phyloP scores from a whole-genome alignment of 2,113 vertebrate species.

The Carlito syrichta region DNA sequence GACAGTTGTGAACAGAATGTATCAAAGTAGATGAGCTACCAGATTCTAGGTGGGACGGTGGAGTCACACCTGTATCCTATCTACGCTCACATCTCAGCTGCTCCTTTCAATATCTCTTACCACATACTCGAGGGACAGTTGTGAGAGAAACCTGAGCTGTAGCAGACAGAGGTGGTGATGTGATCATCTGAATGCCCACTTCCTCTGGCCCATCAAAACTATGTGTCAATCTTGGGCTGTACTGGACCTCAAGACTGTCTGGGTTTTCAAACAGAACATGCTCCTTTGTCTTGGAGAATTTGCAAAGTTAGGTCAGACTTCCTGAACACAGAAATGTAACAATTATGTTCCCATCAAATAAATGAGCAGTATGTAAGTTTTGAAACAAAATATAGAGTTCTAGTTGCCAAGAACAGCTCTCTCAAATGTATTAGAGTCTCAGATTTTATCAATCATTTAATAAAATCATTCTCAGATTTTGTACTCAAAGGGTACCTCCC shows the following conservation, averaged over 20 bases:
- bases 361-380: neutral
- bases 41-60: neutral
- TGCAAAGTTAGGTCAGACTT: neutral
- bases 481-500: neutral
- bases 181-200: neutral
- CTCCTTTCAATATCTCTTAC: neutral
- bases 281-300: neutral
- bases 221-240: neutral
- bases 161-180: neutral
- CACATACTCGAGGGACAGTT: neutral
- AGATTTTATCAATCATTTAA: neutral
- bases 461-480: neutral
- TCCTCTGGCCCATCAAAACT: neutral
- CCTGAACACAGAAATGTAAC: neutral
- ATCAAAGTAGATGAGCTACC: neutral
- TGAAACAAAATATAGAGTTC: neutral
- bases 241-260: neutral
- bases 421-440: neutral
- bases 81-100: neutral
- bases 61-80: neutral
- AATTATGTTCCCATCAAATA: neutral
- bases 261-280: neutral
- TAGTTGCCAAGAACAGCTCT: neutral
- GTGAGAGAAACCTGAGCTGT: neutral
- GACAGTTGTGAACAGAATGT: neutral